Evolutionary conservation across 1,140 invertebrate species (phyloP), one percentile per base, ranked within the genome.

Genomic region (Ooceraea biroi): DNA sequence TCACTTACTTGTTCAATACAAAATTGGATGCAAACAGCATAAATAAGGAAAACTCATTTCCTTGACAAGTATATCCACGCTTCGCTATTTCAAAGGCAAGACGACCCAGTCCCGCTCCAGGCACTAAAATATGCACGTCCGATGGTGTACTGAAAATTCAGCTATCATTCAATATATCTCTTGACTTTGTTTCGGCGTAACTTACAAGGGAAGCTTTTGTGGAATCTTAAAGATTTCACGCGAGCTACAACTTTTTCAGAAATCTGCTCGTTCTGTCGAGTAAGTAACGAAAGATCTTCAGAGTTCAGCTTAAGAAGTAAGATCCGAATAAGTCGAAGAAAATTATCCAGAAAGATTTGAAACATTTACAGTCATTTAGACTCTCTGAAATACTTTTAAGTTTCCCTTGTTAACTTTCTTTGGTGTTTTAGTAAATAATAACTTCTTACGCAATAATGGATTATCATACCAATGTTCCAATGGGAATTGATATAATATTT

Each of bases 1-100:
- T 76, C 71, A 86, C 89, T 91, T 90, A 98, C 96, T 97, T 97
- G 94, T 99, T 99, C 17, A 99, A 95, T 63, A 99, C 96, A 94
- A 99, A 99, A 94, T 99, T 98, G 27, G 98, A 99, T 0, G 98
- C 97, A 89, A 99, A 98, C 1, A 99, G 94, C 99, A 99, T 99
- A 92, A 99, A 99, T 1, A 99, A 95, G 52, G 98, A 99, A 94
- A 99, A 99, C 95, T 99, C 99, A 92, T 99, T 99, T 84, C 99
- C 99, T 95, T 99, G 98, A 91, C 98, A 99, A 8, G 95, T 96
- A 93, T 97, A 99, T 5, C 99, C 99, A 55, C 96, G 94, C 84
- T 95, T 96, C 0, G 98, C 98, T 14, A 99, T 96, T 95, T 99
- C 99, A 95, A 97, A 99, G 0, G 98, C 97, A 0, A 99, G 95